Evolutionary conservation across 2,888 invertebrate genomes (phyloP).

Genomic region (Drosophila rubida): DNA sequence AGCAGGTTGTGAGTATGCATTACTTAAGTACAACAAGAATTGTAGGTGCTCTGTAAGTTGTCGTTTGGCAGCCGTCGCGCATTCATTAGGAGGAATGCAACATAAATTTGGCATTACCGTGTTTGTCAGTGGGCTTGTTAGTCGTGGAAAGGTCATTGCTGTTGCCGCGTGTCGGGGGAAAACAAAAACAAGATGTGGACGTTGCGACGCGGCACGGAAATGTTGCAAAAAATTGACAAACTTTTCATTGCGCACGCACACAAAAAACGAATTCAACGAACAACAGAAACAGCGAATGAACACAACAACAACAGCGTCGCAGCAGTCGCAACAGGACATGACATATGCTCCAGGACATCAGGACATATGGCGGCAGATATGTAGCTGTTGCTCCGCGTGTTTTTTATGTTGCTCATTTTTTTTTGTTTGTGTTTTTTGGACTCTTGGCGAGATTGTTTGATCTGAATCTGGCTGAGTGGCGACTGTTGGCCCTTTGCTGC

Average conservation of each 20-base stretch:
- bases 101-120: background rate
- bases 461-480: constrained; percentile 55
- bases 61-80: no score
- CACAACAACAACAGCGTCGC: no score
- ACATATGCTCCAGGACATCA: constrained; percentile 55
- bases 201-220: background rate
- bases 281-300: constrained; percentile 21
- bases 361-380: constrained; percentile 55
- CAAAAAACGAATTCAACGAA: constrained; percentile 47
- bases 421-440: background rate
- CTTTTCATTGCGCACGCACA: constrained; percentile 52
- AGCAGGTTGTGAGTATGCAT: no score
- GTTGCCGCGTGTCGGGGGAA: background rate
- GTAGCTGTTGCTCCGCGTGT: background rate
- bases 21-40: no score
- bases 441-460: constrained; percentile 26
- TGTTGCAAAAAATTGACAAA: constrained; percentile 34
- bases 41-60: no score
- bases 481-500: constrained; percentile 42
- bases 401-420: constrained; percentile 16
- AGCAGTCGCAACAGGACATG: constrained; percentile 34
- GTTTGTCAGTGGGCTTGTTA: constrained; percentile 33
- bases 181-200: background rate
- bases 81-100: background rate
- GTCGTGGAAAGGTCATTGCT: constrained; percentile 47